These are phyloP conservation scores for Esperia sulphurella DNA, from an alignment of 2,888 invertebrate genomes.

Conservation along the genomic window DNA sequence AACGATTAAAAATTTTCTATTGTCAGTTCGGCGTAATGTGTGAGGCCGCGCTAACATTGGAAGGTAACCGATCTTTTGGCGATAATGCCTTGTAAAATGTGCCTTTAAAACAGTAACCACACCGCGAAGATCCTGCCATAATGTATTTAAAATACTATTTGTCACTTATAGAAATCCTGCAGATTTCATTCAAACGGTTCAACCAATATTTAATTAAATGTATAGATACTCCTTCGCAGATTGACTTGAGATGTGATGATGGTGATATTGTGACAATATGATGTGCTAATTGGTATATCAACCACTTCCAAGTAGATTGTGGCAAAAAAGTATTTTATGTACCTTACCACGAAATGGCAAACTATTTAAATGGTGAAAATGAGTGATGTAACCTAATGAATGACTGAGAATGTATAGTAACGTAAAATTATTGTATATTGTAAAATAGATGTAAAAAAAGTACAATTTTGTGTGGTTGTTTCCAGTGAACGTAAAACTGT, in stretches of 20 bases:
- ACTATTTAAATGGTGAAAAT: conserved; percentile 2
- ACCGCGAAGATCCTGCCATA: neutral
- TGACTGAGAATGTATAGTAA: conserved; percentile 63
- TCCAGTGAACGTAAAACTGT: conserved; percentile 31
- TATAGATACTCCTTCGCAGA: neutral
- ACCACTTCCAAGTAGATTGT: conserved; percentile 24
- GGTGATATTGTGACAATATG: too few relatives aligned
- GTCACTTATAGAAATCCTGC: conserved; percentile 22
- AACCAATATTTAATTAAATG: neutral
- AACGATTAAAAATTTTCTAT: neutral
- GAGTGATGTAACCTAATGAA: conserved; percentile 23
- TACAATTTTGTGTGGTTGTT: conserved; percentile 57
- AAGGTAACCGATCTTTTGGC: conserved; percentile 20
- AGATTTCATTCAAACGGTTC: neutral
- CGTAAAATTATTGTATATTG: conserved; percentile 56
- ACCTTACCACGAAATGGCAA: conserved; percentile 15
- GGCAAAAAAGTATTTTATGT: conserved; percentile 41
- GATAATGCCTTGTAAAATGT: conserved; percentile 51
- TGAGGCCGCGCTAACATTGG: neutral
- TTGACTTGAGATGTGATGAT: too few relatives aligned
- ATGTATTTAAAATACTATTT: conserved; percentile 43
- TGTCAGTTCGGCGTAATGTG: conserved; percentile 1
- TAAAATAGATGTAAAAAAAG: conserved; percentile 58
- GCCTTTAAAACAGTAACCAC: conserved; percentile 41
- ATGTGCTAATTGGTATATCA: neutral